Conservation (phyloP, 2,888 invertebrate species). For the Agrotis exclamationis region DNA sequence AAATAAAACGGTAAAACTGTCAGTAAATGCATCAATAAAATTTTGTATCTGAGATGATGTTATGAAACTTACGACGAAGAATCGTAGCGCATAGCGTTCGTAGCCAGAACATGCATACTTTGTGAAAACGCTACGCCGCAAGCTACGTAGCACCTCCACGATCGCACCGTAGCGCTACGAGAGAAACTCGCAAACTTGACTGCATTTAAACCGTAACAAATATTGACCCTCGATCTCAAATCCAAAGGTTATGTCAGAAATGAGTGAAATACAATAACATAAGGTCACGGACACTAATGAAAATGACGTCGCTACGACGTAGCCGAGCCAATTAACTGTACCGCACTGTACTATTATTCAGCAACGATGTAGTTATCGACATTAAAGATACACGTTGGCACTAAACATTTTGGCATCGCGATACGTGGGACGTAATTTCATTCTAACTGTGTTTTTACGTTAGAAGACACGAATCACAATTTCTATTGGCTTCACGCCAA, state of each 20-base stretch:
- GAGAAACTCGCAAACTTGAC: constrained; percentile 15
- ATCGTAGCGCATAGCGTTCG: constrained; percentile 32
- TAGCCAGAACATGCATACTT: constrained; percentile 32
- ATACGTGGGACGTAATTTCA: constrained; percentile 52
- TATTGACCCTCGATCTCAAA: constrained; percentile 2
- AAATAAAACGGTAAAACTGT: constrained; percentile 1
- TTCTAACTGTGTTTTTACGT: constrained; percentile 53
- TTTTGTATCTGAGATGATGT: neutral
- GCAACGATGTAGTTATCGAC: constrained; percentile 25
- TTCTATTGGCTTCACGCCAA: constrained; percentile 54
- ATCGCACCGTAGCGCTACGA: constrained; percentile 54
- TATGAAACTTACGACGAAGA: constrained; percentile 11
- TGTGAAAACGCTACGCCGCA: constrained; percentile 46
- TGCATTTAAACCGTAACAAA: constrained; percentile 21
- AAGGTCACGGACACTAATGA: constrained; percentile 30
- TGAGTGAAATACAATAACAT: constrained; percentile 9
- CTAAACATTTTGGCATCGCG: constrained; percentile 38
- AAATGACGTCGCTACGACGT: constrained; percentile 14
- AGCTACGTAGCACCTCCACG: constrained; percentile 52
- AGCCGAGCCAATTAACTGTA: constrained; percentile 28
- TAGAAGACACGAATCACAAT: constrained; percentile 58
- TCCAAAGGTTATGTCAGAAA: constrained; percentile 13
- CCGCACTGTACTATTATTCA: constrained; percentile 36
- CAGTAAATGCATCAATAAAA: neutral
- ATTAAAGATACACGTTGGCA: constrained; percentile 35